A percentile compares a stretch with the other conserved stretches of the same genome.
phyloP scores from a whole-genome alignment of 2,888 invertebrate species.

The Danaus chrysippus region DNA sequence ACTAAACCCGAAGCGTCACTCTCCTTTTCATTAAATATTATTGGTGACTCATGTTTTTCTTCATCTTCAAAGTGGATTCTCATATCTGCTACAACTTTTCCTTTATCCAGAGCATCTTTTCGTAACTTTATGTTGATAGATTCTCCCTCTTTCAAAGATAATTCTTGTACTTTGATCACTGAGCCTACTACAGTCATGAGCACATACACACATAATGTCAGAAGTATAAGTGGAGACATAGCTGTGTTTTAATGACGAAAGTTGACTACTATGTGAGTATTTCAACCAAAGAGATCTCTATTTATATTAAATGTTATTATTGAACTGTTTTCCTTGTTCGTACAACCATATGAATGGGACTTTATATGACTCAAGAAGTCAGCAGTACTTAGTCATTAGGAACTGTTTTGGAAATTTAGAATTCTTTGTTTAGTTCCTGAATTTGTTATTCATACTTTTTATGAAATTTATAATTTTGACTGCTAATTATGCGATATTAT shows the following conservation, averaged over 20 bases:
- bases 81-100: constrained; percentile 14
- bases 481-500: too few species aligned
- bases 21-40: not conserved
- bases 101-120: constrained; percentile 17
- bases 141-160: not conserved
- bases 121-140: constrained; percentile 21
- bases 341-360: too few species aligned
- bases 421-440: too few species aligned
- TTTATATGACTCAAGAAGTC: too few species aligned
- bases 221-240: constrained; percentile 15
- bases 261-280: too few species aligned
- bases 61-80: constrained; percentile 19
- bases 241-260: not conserved
- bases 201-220: not conserved
- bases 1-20: constrained; percentile 10
- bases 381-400: too few species aligned
- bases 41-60: not conserved
- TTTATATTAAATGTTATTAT: too few species aligned
- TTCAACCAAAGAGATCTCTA: too few species aligned
- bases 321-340: too few species aligned
- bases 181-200: not conserved
- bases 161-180: constrained; percentile 6
- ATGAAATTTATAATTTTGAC: too few species aligned
- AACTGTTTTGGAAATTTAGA: too few species aligned
- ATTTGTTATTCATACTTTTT: too few species aligned